A percentile compares a stretch with the other conserved stretches of the same genome.
Conservation (phyloP, 1,140 invertebrate genomes). For the Goniozus legneri region DNA sequence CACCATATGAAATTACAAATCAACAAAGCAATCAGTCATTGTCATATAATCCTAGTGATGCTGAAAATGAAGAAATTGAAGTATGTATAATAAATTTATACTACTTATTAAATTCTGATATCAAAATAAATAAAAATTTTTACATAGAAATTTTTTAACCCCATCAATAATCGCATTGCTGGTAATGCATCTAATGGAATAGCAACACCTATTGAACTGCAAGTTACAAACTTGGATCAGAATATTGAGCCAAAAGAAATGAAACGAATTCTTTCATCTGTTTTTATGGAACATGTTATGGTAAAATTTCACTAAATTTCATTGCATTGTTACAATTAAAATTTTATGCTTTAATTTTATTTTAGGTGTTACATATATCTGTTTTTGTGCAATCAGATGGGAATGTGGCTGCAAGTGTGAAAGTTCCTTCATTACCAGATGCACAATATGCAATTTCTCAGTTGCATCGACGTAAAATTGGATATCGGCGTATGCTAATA, state of each 20-base stretch:
- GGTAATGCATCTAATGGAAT: slow-evolving; percentile 23
- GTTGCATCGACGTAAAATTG: slow-evolving; percentile 77
- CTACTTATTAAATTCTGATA: slow-evolving; percentile 4
- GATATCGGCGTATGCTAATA: slow-evolving; percentile 78
- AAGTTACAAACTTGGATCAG: slow-evolving; percentile 75
- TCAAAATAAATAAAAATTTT: slow-evolving; percentile 5
- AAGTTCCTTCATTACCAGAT: slow-evolving; percentile 64
- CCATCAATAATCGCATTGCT: slow-evolving; percentile 43
- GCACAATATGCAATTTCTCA: slow-evolving; percentile 81
- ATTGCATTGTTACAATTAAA: neutral
- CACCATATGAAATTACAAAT: slow-evolving; percentile 39
- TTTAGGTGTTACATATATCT: slow-evolving; percentile 65
- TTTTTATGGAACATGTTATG: slow-evolving; percentile 69
- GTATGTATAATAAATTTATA: slow-evolving; percentile 16
- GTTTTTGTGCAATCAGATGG: slow-evolving; percentile 68
- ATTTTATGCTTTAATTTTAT: slow-evolving; percentile 5
- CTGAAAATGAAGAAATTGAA: slow-evolving; percentile 48
- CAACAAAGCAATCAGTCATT: slow-evolving; percentile 39
- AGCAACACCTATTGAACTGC: slow-evolving; percentile 62
- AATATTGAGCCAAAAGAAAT: slow-evolving; percentile 70
- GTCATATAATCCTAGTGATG: slow-evolving; percentile 40
- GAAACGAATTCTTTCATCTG: slow-evolving; percentile 62
- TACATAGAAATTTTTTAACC: slow-evolving; percentile 47
- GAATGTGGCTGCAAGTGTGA: slow-evolving; percentile 64
- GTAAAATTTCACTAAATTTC: slow-evolving; percentile 44